These are phyloP conservation scores for Brachyistius frenatus DNA, from an alignment of 2,113 vertebrate species.

Conservation along the genomic window DNA sequence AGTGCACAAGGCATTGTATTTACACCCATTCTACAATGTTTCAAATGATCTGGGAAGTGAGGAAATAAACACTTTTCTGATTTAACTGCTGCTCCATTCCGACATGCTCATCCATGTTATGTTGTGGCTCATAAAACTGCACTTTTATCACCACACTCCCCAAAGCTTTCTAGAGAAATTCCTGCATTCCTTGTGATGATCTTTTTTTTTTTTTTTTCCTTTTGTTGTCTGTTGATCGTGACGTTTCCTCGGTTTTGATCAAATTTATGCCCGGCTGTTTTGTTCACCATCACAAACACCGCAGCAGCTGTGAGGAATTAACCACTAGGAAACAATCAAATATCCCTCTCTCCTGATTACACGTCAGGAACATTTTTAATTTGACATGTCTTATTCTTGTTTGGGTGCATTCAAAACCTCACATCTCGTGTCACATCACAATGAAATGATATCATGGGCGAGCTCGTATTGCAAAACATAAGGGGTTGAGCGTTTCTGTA, in stretches of 20 bases:
- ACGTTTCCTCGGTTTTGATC: constrained; percentile 32
- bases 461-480: constrained; percentile 34
- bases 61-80: constrained; percentile 38
- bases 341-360: constrained; percentile 26
- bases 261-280: constrained; percentile 29
- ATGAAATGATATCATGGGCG: not conserved
- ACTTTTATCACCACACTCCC: constrained; percentile 1
- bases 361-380: constrained; percentile 58
- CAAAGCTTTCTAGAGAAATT: constrained; percentile 19
- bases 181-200: not conserved
- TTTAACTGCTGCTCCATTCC: constrained; percentile 9
- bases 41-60: constrained; percentile 50
- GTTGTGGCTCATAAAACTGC: constrained; percentile 20
- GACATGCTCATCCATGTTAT: constrained; percentile 9
- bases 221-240: constrained; percentile 11
- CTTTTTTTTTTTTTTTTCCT: not conserved
- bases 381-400: constrained; percentile 28
- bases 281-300: constrained; percentile 21
- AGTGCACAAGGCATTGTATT: not conserved
- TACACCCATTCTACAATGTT: constrained; percentile 22
- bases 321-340: constrained; percentile 64
- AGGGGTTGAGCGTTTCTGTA: not conserved
- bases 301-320: constrained; percentile 55
- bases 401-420: constrained; percentile 30
- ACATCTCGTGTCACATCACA: constrained; percentile 9